Evolutionary conservation across 1,140 invertebrate genomes (phyloP).

Genomic region (Drosophila bocki): DNA sequence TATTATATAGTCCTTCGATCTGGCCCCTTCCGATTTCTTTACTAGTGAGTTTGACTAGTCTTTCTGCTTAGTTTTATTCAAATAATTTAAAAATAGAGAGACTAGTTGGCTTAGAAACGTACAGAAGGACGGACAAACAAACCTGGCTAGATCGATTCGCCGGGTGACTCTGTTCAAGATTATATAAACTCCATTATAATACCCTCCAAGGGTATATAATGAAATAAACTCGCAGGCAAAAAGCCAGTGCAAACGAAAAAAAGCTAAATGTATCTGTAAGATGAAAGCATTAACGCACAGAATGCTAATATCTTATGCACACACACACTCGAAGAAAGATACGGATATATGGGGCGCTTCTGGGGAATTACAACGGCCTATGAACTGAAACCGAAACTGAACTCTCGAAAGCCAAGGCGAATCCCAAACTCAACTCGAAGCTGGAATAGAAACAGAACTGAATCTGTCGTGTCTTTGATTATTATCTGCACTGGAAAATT

Average conservation of each 20-base stretch:
- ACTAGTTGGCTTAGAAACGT: no score
- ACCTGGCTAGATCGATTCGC: no score
- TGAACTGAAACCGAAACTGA: slow-evolving; percentile 47
- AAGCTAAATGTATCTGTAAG: slow-evolving; percentile 46
- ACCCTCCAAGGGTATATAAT: slow-evolving; percentile 1
- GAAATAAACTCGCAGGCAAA: slow-evolving; percentile 55
- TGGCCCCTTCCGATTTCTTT: no score
- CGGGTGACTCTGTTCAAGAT: no score
- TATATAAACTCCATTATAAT: no score
- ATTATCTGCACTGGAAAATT: slow-evolving; percentile 23
- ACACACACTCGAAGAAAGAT: slow-evolving; percentile 29
- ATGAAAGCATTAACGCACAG: slow-evolving; percentile 63
- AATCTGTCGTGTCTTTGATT: slow-evolving; percentile 51
- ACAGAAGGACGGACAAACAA: no score
- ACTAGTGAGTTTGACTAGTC: no score
- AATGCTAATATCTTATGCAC: slow-evolving; percentile 67
- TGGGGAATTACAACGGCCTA: slow-evolving; percentile 50
- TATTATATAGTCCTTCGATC: no score
- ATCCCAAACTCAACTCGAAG: slow-evolving; percentile 25
- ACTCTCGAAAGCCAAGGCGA: slow-evolving; percentile 18
- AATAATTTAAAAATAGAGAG: no score
- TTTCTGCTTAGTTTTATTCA: no score
- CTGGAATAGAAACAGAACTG: slow-evolving; percentile 21
- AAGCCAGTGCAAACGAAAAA: slow-evolving; percentile 20
- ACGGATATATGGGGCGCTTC: slow-evolving; percentile 38